phyloP scores from a whole-genome alignment of 2,113 vertebrate species.

The Telmatochromis sp. region DNA sequence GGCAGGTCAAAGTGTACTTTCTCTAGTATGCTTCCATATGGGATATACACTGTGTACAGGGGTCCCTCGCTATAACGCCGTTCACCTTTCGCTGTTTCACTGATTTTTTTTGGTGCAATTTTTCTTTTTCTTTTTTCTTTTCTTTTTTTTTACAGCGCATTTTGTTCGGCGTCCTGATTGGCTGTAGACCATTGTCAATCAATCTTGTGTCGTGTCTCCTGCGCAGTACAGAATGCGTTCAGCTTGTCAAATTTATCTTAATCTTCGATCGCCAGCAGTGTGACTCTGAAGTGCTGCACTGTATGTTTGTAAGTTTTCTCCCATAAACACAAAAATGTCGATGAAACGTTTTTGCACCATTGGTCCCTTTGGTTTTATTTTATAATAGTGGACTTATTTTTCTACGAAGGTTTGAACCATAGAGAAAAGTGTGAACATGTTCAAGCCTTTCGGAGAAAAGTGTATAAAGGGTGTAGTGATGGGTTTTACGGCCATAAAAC shows the following conservation, averaged over 20 bases:
- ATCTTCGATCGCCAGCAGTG: neutral
- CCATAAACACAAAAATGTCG: too few relatives aligned
- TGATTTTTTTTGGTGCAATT: neutral
- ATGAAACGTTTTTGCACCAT: too few relatives aligned
- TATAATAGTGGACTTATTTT: neutral
- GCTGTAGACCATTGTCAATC: neutral
- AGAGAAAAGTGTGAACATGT: neutral
- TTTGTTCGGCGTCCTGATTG: fast-evolving
- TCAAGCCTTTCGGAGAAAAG: fast-evolving
- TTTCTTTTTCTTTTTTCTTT: fast-evolving
- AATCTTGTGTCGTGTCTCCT: fast-evolving
- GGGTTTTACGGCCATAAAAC: neutral
- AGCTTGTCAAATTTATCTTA: neutral
- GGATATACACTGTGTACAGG: neutral
- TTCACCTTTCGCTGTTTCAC: neutral
- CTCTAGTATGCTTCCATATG: neutral
- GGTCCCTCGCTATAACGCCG: fast-evolving
- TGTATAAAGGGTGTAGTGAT: neutral
- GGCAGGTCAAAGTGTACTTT: neutral
- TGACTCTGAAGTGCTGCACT: neutral
- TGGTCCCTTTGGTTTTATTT: neutral
- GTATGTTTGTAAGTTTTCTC: neutral
- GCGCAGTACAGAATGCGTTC: fast-evolving
- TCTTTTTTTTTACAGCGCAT: fast-evolving
- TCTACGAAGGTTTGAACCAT: neutral